These are phyloP conservation scores for Dryococelus australis DNA, from an alignment of 2,888 invertebrate genomes.

Conservation along the genomic window DNA sequence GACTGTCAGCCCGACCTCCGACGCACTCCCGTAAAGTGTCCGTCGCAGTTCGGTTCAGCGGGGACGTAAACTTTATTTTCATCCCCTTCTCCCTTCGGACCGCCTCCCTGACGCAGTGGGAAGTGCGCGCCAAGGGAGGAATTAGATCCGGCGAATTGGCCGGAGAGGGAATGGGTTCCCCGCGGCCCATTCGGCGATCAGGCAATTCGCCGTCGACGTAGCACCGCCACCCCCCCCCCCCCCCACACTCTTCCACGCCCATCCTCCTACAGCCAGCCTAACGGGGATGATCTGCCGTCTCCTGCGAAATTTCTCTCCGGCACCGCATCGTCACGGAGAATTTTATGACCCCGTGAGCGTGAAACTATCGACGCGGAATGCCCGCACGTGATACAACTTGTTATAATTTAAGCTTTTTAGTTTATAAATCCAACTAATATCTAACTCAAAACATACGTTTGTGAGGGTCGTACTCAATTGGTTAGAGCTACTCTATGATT, in stretches of 20 bases:
- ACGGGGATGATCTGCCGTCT: no score
- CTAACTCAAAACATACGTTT: no score
- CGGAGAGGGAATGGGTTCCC: background rate
- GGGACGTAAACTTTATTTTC: background rate
- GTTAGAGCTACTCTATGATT: no score
- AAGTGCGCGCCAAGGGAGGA: background rate
- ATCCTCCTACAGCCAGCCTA: no score
- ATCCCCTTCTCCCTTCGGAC: background rate
- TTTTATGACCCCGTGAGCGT: background rate
- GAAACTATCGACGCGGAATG: background rate
- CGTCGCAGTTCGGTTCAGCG: background rate
- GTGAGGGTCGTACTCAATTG: no score
- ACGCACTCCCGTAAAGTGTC: background rate
- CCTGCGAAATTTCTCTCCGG: no score
- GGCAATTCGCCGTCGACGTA: background rate
- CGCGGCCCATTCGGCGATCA: background rate
- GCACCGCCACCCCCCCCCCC: background rate
- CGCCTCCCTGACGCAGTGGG: background rate
- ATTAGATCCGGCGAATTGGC: slow-evolving; percentile 7
- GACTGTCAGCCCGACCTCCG: no score
- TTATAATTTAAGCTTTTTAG: no score
- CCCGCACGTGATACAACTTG: no score
- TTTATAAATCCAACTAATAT: no score
- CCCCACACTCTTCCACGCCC: no score
- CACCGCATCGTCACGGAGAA: no score